Evolutionary conservation across 2,888 invertebrate species (phyloP), one percentile per base, ranked within the genome.

Genomic region (Platycheirus rosarum): DNA sequence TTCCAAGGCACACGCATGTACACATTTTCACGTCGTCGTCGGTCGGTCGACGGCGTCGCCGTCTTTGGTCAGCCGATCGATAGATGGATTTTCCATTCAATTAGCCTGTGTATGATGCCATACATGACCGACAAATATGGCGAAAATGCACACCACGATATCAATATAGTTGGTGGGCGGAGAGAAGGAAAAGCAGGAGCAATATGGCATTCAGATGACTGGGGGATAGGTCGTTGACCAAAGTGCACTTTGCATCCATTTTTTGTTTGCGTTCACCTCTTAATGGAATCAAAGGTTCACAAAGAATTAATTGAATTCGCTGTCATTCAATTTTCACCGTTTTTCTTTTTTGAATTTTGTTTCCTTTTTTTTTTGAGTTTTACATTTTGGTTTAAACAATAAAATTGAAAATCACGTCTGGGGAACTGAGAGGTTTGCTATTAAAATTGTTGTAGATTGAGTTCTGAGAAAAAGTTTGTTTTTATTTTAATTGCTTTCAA

Each of bases 281-380:
- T 62, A 76, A 65, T 70, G 65, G 48, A 75, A 75, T 74, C 74
- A 66, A 53, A 62, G 32, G 57, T 55, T 44, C 66, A 71, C 60
- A 66, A 66, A 53, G 53, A 32, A 73, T 73, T 78, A 78, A 78
- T 78, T 78, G 73, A 78, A 78, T 73, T 68, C 68, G 48, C 55
- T 78, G 68, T 68, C 78, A 78, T 71, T 78, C 73, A 73, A 66
- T 66, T 71, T 78, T 51, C 16, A 75, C 62, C 48, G 23, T 2
- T 4, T 23, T 23, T 23, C 53, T 62, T 60, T 66, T 3, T 20
- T 40, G 14, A 6, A 37, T 44, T 2, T 11, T 18, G 23, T 57
- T n/a, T 23, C 18, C 1, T 44, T 40, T 57, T 57, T 9, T 23
- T 16, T 44, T 42, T 32, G 40, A 8, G 32, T 53, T 68, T 66